Evolutionary conservation across 2,797 vertebrate species (phyloP), one percentile per base, ranked within the genome.

Genomic region (Micrastur ruficollis): DNA sequence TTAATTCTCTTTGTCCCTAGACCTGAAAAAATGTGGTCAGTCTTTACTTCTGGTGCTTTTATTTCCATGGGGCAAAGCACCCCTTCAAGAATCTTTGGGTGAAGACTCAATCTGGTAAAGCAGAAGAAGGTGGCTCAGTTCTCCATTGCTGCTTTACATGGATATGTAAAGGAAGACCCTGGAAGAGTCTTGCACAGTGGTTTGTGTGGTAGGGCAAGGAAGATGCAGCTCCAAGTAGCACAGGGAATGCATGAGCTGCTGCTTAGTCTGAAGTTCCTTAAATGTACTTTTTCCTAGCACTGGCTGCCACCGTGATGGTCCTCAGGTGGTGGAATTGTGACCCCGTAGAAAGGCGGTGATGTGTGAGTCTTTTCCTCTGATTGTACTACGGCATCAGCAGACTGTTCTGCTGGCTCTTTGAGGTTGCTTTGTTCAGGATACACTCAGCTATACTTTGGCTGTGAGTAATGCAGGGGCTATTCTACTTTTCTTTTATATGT

Each of bases 381-480:
- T 92, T 89, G 76, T 94, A 0, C 62, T 67, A 1, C 0, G 5
- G 44, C n/a, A 49, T 2, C 44, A 93, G 68, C 68, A 86, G 80
- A 29, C 2, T 0, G 1, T 12, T 67, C 50, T 92, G 63, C 67
- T 90, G 70, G 62, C 81, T 82, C 81, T 76, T 81, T 38, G 95
- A 89, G 88, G 66, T n/a, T 73, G 38, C 50, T 61, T 66, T 76
- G 59, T 61, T 87, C 86, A 87, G 92, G 78, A 79, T 82, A 31
- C 1, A 1, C 49, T 73, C 66, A 73, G 68, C 53, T 78, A 1
- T 56, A 12, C 59, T 85, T 66, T 2, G 10, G 8, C 78, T 85
- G 40, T 95, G 95, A 94, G 78, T 93, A 95, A 94, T 59, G 78
- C 78, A 78, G 47, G 42, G 73, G 26, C 42, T 94, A 61, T 96